Conservation (phyloP, 1,140 invertebrate species). For the Drosophila erecta region DNA sequence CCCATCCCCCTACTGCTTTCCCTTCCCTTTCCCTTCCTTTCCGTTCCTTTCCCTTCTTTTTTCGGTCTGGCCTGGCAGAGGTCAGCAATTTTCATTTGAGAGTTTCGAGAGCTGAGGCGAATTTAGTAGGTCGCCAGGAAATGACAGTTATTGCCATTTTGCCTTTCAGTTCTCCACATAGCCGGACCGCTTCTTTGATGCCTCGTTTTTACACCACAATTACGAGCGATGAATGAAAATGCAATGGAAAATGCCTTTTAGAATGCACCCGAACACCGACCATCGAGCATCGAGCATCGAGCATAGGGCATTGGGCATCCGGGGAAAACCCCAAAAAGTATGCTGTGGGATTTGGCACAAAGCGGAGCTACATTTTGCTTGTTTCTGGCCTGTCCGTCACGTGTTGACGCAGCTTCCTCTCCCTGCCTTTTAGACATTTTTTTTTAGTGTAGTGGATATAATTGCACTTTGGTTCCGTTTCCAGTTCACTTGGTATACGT, state of each 20-base stretch:
- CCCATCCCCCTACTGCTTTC: constrained; percentile 5
- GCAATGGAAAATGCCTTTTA: constrained; percentile 75
- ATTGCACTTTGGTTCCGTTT: constrained; percentile 58
- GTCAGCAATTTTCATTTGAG: constrained; percentile 78
- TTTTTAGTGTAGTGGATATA: constrained; percentile 11
- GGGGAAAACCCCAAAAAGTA: constrained; percentile 31
- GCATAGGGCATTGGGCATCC: no score
- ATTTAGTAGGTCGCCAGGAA: constrained; percentile 78
- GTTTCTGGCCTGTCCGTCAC: constrained; percentile 50
- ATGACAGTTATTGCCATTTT: constrained; percentile 79
- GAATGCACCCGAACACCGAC: constrained; percentile 36
- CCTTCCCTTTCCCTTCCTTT: neutral
- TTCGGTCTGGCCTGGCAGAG: constrained; percentile 39
- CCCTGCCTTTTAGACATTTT: neutral
- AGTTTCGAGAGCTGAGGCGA: constrained; percentile 41
- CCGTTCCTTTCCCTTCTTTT: neutral
- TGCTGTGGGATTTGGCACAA: constrained; percentile 58
- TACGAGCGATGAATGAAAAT: constrained; percentile 79
- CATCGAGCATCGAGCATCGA: neutral
- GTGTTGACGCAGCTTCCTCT: constrained; percentile 49
- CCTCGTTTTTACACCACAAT: constrained; percentile 76
- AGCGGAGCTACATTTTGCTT: constrained; percentile 65
- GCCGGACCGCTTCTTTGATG: neutral
- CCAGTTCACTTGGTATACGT: constrained; percentile 42
- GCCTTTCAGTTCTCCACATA: constrained; percentile 27